Conservation (phyloP, 2,113 vertebrate species). For the Leptocoma aspasia region DNA sequence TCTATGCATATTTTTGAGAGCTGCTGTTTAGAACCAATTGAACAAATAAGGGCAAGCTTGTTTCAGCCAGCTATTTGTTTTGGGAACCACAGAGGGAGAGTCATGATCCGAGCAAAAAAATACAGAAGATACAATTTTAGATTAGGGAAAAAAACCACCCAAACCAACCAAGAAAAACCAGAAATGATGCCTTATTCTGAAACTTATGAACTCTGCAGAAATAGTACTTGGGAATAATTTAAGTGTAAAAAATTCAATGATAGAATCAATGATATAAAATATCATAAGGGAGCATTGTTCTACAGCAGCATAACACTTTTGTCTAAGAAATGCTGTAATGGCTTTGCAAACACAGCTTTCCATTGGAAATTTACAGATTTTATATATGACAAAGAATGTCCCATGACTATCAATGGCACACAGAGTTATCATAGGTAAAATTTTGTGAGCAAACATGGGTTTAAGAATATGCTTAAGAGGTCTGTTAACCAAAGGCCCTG, state of each 20-base stretch:
- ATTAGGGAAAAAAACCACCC: not conserved
- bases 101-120: not conserved
- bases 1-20: not conserved
- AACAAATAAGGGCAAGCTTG: conserved; percentile 43
- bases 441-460: not conserved
- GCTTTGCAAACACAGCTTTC: not conserved
- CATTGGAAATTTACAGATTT: not conserved
- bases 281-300: not conserved
- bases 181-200: not conserved
- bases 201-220: not conserved
- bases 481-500: not conserved
- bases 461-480: not conserved
- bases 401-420: not conserved
- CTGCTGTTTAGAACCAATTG: conserved; percentile 6
- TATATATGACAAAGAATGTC: not conserved
- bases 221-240: not conserved
- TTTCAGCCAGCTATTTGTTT: conserved; percentile 27
- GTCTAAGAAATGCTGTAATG: not conserved
- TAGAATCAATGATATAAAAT: not conserved
- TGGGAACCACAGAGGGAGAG: not conserved
- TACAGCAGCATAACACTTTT: not conserved
- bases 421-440: not conserved
- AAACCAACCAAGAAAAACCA: not conserved
- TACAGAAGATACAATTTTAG: not conserved
- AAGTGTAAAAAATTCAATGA: not conserved